phyloP scores from a whole-genome alignment of 2,113 vertebrate species.

The Antigone vipio region DNA sequence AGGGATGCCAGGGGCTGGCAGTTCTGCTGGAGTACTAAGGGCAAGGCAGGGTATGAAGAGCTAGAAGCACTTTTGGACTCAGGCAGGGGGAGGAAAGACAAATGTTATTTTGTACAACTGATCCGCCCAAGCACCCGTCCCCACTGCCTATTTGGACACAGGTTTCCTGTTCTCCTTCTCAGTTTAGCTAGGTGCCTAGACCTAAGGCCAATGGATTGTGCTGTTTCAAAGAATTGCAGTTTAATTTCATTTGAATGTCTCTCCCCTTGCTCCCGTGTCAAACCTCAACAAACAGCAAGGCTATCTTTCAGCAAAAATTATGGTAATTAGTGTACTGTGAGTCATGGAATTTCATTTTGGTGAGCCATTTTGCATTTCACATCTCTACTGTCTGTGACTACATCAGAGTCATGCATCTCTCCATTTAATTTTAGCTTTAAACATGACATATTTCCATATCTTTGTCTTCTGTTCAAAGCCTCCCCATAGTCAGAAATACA shows the following conservation, averaged over 20 bases:
- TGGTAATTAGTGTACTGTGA: not conserved
- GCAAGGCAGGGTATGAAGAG: not conserved
- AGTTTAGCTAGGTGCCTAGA: not conserved
- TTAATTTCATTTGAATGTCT: not conserved
- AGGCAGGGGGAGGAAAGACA: not conserved
- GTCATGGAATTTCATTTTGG: not conserved
- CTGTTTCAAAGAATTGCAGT: not conserved
- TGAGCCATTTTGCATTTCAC: not conserved
- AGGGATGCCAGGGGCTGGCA: conserved; percentile 4
- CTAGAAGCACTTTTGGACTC: not conserved
- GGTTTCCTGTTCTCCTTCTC: not conserved
- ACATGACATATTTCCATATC: not conserved
- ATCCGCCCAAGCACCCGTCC: not conserved
- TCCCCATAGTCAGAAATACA: not conserved
- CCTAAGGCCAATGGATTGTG: not conserved
- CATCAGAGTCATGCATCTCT: not conserved
- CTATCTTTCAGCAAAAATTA: not conserved
- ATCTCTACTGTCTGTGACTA: not conserved
- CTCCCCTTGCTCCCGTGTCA: not conserved
- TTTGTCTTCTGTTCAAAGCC: not conserved
- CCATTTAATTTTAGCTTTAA: not conserved
- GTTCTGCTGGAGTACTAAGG: not conserved
- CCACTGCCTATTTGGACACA: not conserved
- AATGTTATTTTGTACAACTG: not conserved
- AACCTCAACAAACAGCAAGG: not conserved